A percentile compares a stretch with the other conserved stretches of the same genome.
phyloP scores from a whole-genome alignment of 1,140 invertebrate genomes.

The Drosophila gunungcola region DNA sequence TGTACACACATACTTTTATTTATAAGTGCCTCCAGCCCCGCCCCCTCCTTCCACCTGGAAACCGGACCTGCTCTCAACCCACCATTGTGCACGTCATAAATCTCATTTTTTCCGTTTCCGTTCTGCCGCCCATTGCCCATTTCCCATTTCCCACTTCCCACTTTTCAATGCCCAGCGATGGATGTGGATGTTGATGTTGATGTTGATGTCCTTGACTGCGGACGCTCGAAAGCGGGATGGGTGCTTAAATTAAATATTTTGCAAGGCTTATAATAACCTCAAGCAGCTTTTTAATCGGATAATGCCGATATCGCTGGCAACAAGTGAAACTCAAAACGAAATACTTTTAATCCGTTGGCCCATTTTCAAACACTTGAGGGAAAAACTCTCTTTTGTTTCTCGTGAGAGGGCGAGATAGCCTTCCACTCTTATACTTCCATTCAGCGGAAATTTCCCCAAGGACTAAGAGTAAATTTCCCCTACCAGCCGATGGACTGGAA shows the following conservation, averaged over 20 bases:
- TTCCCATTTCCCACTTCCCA: too few relatives aligned
- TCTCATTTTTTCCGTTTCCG: conserved; percentile 81
- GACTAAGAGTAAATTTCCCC: conserved; percentile 53
- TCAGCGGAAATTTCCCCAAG: conserved; percentile 25
- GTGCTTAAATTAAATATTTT: conserved; percentile 43
- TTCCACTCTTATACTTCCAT: conserved; percentile 64
- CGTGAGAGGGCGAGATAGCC: not conserved
- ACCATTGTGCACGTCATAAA: conserved; percentile 77
- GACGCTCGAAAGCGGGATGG: not conserved
- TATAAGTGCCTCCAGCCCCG: conserved; percentile 33
- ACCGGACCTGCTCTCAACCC: conserved; percentile 11
- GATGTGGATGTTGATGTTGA: too few relatives aligned
- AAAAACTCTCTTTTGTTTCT: conserved; percentile 21
- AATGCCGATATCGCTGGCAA: conserved; percentile 26
- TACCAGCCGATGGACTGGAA: conserved; percentile 7
- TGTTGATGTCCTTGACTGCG: conserved; percentile 8
- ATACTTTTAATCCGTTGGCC: conserved; percentile 24
- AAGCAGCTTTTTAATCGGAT: not conserved
- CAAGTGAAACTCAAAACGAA: conserved; percentile 49
- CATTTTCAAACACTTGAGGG: conserved; percentile 33
- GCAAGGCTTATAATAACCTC: not conserved
- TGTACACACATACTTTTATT: conserved; percentile 69
- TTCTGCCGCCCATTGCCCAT: conserved; percentile 49
- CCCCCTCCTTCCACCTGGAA: conserved; percentile 16
- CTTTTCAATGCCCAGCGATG: conserved; percentile 10